These are phyloP conservation scores for Aphelenchoides avenae DNA, from an alignment of 1,140 invertebrate species.

Conservation along the genomic window DNA sequence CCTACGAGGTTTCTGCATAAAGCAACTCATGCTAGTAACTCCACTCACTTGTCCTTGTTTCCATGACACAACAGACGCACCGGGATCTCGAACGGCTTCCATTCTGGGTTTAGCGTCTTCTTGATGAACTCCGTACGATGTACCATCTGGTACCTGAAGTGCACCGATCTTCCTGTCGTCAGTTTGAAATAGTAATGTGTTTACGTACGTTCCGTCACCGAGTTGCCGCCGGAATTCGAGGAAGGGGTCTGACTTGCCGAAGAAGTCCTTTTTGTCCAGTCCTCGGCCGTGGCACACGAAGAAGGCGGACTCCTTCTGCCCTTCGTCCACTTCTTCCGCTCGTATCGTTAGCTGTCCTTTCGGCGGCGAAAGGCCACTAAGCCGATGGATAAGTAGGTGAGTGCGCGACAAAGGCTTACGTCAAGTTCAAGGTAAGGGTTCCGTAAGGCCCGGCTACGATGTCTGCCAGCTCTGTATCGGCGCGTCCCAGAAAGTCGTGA, in stretches of 20 bases:
- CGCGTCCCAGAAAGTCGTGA: conserved; percentile 64
- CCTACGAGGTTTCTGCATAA: conserved; percentile 15
- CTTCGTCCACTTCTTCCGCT: conserved; percentile 63
- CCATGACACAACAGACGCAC: conserved; percentile 66
- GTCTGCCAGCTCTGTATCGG: conserved; percentile 64
- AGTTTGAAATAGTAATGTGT: no score
- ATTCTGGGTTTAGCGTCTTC: conserved; percentile 65
- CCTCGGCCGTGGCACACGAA: conserved; percentile 62
- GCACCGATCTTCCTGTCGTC: no score
- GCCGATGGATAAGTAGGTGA: conserved; percentile 24
- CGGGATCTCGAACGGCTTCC: conserved; percentile 65
- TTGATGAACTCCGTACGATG: conserved; percentile 65
- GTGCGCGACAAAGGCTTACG: conserved; percentile 9
- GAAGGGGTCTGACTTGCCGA: conserved; percentile 66
- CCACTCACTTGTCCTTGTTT: conserved; percentile 59
- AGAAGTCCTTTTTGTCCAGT: conserved; percentile 65
- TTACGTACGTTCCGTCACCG: conserved; percentile 61
- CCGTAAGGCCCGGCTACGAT: conserved; percentile 60
- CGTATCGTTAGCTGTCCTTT: conserved; percentile 59
- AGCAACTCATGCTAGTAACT: background rate
- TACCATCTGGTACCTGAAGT: conserved; percentile 61
- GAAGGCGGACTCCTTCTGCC: conserved; percentile 62
- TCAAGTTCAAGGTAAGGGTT: conserved; percentile 26
- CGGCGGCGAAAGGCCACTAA: conserved; percentile 31
- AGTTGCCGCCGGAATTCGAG: conserved; percentile 63